Conservation (phyloP, 2,113 vertebrate genomes). For the Trichechus manatus region DNA sequence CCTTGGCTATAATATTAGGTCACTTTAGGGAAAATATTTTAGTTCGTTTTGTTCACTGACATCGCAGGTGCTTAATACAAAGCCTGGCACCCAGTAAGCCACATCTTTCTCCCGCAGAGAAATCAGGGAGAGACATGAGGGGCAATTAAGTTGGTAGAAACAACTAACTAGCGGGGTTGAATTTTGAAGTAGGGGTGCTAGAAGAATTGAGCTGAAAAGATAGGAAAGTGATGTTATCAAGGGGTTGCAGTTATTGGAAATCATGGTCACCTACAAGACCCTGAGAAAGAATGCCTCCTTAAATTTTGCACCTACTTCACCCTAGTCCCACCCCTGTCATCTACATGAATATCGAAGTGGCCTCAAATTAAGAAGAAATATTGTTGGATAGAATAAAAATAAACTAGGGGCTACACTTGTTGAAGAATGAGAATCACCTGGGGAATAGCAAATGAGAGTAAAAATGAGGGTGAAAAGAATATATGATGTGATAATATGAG, state of each 20-base stretch:
- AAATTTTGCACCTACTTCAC: background rate
- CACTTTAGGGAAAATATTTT: background rate
- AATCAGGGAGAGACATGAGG: background rate
- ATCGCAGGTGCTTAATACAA: background rate
- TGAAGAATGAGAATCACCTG: background rate
- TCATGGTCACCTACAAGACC: background rate
- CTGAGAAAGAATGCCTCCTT: background rate
- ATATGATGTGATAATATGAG: background rate
- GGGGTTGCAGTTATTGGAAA: background rate
- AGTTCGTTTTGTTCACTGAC: background rate
- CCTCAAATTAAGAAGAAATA: background rate
- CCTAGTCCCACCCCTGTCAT: background rate
- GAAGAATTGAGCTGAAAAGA: background rate
- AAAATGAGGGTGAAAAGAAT: background rate
- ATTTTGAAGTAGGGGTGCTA: background rate
- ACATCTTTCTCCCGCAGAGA: too few species aligned
- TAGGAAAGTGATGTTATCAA: background rate
- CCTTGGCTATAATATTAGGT: background rate
- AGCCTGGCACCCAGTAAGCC: background rate
- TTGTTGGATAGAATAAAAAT: background rate
- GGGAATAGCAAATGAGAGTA: background rate
- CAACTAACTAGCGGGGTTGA: background rate
- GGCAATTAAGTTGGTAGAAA: background rate
- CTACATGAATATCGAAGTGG: background rate
- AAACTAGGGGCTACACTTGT: background rate